Evolutionary conservation across 2,797 vertebrate genomes (phyloP), one percentile per base, ranked within the genome.

Genomic region (Menidia menidia): DNA sequence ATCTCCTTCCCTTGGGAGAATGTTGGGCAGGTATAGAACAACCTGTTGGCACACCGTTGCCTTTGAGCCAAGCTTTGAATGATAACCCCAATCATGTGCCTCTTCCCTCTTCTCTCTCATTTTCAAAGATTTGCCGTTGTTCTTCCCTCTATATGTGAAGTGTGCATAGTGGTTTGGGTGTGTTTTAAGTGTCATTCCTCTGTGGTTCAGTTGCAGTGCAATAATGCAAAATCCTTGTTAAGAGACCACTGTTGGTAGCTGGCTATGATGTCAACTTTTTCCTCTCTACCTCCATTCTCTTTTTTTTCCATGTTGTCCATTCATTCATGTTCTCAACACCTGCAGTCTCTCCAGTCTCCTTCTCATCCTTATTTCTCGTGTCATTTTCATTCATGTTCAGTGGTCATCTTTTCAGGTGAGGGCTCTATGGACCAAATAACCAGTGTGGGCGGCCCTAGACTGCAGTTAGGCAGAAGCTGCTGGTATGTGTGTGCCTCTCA

Each of bases 381-480:
- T 55, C 35, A 32, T 16, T 64, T 52, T 54, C 42, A 19, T 55
- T 42, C 45, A 4, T 54, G 6, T 45, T 59, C 39, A 4, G 41
- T 45, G 14, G 15, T 31, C 4, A 33, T 57, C 7, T 52, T 51
- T 56, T 61, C 61, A 77, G n/a, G 63, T 57, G 66, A 47, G 67
- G 25, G 1, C 52, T 80, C 32, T 69, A 60, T 71, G 78, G 85
- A 91, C 89, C 91, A 92, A 92, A 86, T 78, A 39, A 76, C 7
- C 50, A 53, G 14, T n/a, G 44, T 73, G 57, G 57, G 71, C 52
- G 59, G 16, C 51, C 16, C 2, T 16, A 59, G 43, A 13, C 18
- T 68, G 53, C 42, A 60, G 16, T 41, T 39, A 44, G 42, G 8
- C 12, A 61, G 48, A 66, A 48, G 52, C 60, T 54, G 19, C 19